Percentiles rank a stretch among this genome's conserved stretches.
Conservation (phyloP, 1,140 invertebrate genomes). For the Pemphigus obesinymphae region DNA sequence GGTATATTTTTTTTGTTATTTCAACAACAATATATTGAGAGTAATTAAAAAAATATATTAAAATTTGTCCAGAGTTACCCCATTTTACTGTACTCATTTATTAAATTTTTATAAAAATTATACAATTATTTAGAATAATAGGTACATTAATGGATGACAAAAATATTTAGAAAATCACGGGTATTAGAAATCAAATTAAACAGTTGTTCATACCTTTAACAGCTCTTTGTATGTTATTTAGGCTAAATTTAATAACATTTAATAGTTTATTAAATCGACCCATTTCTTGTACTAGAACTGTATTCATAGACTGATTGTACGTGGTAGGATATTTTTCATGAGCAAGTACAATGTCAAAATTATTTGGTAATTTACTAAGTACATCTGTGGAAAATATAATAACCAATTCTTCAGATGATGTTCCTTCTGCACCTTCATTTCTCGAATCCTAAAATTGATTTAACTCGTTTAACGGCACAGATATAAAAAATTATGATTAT, state of each 20-base stretch:
- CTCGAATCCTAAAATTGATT: too few species aligned
- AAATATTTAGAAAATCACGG: not conserved
- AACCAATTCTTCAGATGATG: slow-evolving; percentile 2
- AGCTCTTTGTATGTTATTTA: slow-evolving; percentile 72
- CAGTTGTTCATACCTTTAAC: slow-evolving; percentile 62
- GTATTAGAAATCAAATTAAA: not conserved
- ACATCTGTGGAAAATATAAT: slow-evolving; percentile 58
- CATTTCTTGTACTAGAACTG: slow-evolving; percentile 62
- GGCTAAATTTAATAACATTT: slow-evolving; percentile 60
- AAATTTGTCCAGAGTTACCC: too few species aligned
- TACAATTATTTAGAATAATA: too few species aligned
- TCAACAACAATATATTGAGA: too few species aligned
- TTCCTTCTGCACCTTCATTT: not conserved
- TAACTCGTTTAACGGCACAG: too few species aligned
- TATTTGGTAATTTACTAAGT: slow-evolving; percentile 64
- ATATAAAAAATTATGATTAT: too few species aligned
- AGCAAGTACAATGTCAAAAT: slow-evolving; percentile 65
- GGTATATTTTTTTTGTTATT: too few species aligned
- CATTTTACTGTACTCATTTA: too few species aligned
- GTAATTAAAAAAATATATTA: too few species aligned
- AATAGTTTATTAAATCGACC: slow-evolving; percentile 75
- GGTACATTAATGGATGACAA: not conserved
- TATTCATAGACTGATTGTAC: slow-evolving; percentile 85
- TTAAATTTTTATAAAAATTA: too few species aligned
- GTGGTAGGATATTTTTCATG: slow-evolving; percentile 70